Evolutionary conservation across 2,797 vertebrate species (phyloP).

Genomic region (Phrynocephalus vlangalii): DNA sequence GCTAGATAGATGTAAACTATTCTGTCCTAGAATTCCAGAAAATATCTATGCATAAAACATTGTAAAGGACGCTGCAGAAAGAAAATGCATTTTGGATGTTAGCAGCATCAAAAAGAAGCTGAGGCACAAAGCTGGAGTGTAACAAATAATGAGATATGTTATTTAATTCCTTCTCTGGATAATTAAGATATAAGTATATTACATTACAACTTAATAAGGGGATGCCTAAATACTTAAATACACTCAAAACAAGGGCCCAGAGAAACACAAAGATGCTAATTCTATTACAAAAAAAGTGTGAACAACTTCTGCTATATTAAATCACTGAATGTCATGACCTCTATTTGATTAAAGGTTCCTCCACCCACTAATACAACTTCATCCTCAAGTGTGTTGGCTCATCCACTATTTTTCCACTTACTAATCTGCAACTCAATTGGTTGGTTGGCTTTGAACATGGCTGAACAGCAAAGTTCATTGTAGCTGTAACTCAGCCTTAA

Average conservation of each 20-base stretch:
- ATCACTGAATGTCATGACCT: neutral
- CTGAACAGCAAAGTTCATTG: constrained; percentile 70
- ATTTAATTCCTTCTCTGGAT: neutral
- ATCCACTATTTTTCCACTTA: constrained; percentile 32
- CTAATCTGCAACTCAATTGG: constrained; percentile 36
- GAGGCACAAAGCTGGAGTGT: neutral
- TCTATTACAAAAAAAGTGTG: neutral
- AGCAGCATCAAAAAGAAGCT: neutral
- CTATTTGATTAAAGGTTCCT: neutral
- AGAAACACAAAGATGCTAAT: too few species aligned
- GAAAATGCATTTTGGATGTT: neutral
- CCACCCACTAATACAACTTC: constrained; percentile 4
- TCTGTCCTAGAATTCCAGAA: constrained; percentile 47
- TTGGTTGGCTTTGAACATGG: constrained; percentile 66
- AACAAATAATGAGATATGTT: neutral
- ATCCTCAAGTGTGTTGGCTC: constrained; percentile 4
- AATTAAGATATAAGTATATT: neutral
- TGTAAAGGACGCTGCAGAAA: neutral
- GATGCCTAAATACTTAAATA: neutral
- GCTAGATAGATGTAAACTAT: constrained; percentile 52
- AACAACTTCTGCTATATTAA: neutral
- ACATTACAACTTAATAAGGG: neutral
- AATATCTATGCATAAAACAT: constrained; percentile 38
- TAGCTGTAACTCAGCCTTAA: constrained; percentile 73
- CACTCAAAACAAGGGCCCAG: neutral